Base-by-base conservation (phyloP, 2,113 vertebrate genomes). In the Uropsilus gracilis region DNA sequence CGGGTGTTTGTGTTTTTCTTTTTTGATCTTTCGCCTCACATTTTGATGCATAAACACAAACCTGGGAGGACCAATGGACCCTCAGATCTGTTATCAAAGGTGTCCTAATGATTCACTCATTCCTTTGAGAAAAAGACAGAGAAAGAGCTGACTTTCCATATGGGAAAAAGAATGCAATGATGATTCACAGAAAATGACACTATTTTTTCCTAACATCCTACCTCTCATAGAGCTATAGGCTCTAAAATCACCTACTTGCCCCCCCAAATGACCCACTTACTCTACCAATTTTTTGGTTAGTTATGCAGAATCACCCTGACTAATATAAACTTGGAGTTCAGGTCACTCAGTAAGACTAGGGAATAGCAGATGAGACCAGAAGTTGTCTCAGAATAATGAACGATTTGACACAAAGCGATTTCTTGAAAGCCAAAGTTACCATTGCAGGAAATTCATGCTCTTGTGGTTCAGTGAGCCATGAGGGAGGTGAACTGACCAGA, bases 401-500 rank as follows among this genome's bases (percentile, higher is more conserved):
- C 77, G 48, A 93, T 91, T 93, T 90, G 83, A 96, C 86, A 89
- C 66, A 89, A 81, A 94, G 69, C 80, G 77, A 85, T 84, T 92
- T 89, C 71, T 91, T 95, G 71, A 87, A 96, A 96, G 44, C 55
- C 46, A 77, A 61, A 93, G 55, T 73, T 82, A 82, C 80, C 76
- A 78, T 75, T 91, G 86, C 55, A 39, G 95, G 80, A 97, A 97
- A 91, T 90, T 92, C 34, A 42, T 77, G 91, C 83, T 89, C 32
- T 50, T 55, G 37, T 89, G 78, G 42, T 72, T 96, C 89, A 80
- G 48, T 46, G 78, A 94, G 30, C 53, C 72, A 55, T 44, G 34
- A 94, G 69, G 37, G 59, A 97, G 32, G 44, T 63, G 14, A 89
- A 66, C 53, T 28, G 44, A 86, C 63, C 42, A 66, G 53, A 94